A percentile compares a stretch with the other conserved stretches of the same genome.
These are phyloP conservation scores for Eolophus roseicapilla DNA, from an alignment of 2,113 vertebrate genomes.

Conservation along the genomic window DNA sequence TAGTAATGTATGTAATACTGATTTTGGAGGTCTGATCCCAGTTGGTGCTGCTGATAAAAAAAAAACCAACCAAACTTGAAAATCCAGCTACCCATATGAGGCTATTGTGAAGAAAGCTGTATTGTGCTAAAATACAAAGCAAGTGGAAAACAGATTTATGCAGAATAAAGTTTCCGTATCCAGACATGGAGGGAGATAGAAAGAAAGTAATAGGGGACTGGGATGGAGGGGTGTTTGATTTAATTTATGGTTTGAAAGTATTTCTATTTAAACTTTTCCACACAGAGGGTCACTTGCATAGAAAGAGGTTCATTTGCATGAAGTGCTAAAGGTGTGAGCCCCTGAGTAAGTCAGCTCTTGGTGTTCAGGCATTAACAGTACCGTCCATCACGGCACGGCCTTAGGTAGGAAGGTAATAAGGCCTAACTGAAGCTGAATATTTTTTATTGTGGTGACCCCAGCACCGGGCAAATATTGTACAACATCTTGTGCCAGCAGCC, in stretches of 20 bases:
- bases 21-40: not conserved
- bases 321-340: not conserved
- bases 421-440: not conserved
- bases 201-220: not conserved
- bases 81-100: accelerated
- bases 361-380: not conserved
- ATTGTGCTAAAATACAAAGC: not conserved
- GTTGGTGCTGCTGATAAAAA: not conserved
- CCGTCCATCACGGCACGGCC: not conserved
- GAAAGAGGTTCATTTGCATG: not conserved
- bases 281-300: not conserved
- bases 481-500: conserved; percentile 20
- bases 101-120: not conserved
- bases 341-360: not conserved
- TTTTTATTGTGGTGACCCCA: conserved; percentile 17
- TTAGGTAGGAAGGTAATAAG: not conserved
- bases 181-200: not conserved
- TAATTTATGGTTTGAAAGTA: not conserved
- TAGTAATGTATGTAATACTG: not conserved
- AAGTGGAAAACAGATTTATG: not conserved
- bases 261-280: conserved; percentile 32
- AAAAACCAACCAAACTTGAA: not conserved
- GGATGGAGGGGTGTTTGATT: not conserved
- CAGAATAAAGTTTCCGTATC: not conserved
- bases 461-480: not conserved